Evolutionary conservation across 2,888 invertebrate species (phyloP), one percentile per base, ranked within the genome.

Genomic region (Fissipunctia ypsillon): DNA sequence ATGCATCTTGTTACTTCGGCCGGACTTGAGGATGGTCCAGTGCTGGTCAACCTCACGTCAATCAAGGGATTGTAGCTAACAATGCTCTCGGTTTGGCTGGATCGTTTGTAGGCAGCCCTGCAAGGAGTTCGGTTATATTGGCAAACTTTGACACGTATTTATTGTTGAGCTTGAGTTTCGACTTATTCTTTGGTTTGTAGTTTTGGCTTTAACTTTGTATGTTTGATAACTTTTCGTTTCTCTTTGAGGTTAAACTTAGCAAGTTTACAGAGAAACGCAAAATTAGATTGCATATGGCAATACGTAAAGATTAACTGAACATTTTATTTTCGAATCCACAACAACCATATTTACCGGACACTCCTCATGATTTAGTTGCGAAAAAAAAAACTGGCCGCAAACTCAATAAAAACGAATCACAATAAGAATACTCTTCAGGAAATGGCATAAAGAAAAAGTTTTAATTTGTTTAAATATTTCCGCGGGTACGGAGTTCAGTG

Each of bases 401-500:
- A 91, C 91, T 91, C 89, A 91, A 93, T 94, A 90, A 91, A 92
- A 91, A 91, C 89, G 90, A 92, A 93, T 91, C 91, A 91, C 90
- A 93, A 92, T 91, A 91, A 93, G 90, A 90, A 91, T 88, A 91
- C 88, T 91, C 89, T 91, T 90, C 90, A 88, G 88, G 90, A 93
- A 93, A 93, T 91, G 88, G 90, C 87, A 91, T 92, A 91, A 93
- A 93, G 93, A 91, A 94, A 94, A 96, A 95, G 93, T 96, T 95
- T 95, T 94, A 95, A 95, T 96, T 96, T 94, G 94, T 94, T 95
- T 94, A 95, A 95, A 95, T 94, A 95, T 95, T 95, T 95, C 94
- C 92, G 90, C 90, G 91, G 89, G 88, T 88, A 48, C 85, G 84
- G 89, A 87, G 88, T 90, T 93, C 88, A 88, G 92, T 87, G 90